Evolutionary conservation across 2,888 invertebrate genomes (phyloP), one percentile per base, ranked within the genome.

Genomic region (Flabesymbios commensalis): DNA sequence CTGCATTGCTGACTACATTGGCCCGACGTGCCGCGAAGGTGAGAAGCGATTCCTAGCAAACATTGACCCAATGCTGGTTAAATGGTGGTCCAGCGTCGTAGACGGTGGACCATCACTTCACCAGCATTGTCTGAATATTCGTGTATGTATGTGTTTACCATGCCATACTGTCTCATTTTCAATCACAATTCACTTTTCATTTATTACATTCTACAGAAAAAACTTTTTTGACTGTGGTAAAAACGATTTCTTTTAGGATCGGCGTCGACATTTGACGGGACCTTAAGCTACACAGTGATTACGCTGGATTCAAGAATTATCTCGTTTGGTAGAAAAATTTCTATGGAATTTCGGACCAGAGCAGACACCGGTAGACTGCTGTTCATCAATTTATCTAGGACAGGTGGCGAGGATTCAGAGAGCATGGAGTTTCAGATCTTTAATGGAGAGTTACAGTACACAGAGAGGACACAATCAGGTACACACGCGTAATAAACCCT

Each of bases 301-400:
- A 43, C 61, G 2, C 4, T 79, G 26, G 71, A 78, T 64, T 69
- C 74, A 1, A 65, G 67, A 14, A 26, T 56, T 3, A 55, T 76
- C 26, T 64, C 76, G 2, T 77, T 77, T 66, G 76, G 77, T 3
- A 74, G 75, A 24, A 33, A 52, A 29, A 74, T 75, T 2, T 57
- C 62, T 0, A 65, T 78, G 32, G 65, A 73, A 55, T 77, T 79
- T 65, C 70, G 76, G 3, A 76, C 78, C 2, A 58, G 77, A 26
- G 68, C 68, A 24, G 28, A 60, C 29, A 68, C 68, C 4, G 69
- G 73, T 3, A 74, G 75, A 4, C 61, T 79, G 47, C 39, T 78
- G 61, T 67, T 71, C 45, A 42, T 77, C 10, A 72, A 77, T 64
- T 71, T 75, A 22, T 61, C 67, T 28, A 54, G 42, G n/a, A 31